Percentiles rank a stretch among this genome's conserved stretches.
phyloP scores from a whole-genome alignment of 1,140 invertebrate species.

The Meloidogyne floridensis region DNA sequence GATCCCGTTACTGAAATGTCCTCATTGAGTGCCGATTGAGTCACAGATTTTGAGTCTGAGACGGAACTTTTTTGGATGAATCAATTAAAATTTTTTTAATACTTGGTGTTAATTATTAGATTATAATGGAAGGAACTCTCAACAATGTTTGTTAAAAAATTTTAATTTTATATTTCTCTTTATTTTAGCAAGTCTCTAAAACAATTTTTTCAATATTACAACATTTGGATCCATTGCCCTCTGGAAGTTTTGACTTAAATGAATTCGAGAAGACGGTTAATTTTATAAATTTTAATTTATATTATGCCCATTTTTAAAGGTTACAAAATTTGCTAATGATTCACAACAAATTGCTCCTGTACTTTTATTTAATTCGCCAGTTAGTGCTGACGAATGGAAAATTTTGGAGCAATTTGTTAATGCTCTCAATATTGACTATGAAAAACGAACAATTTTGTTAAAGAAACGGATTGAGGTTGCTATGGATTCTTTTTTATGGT shows the following conservation, averaged over 20 bases:
- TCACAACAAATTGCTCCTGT: not conserved
- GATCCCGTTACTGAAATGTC: too few species aligned
- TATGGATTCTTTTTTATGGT: conserved; percentile 34
- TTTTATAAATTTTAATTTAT: not conserved
- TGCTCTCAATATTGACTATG: conserved; percentile 27
- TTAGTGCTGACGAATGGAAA: conserved; percentile 28
- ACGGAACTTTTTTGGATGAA: too few species aligned
- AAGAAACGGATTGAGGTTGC: conserved; percentile 34
- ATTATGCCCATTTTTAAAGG: not conserved
- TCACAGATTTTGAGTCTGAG: too few species aligned
- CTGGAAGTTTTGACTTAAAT: conserved; percentile 10
- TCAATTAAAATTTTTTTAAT: too few species aligned
- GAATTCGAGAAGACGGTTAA: not conserved
- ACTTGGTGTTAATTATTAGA: not conserved
- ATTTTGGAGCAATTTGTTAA: conserved; percentile 14
- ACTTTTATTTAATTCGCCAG: conserved; percentile 2
- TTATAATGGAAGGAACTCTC: not conserved
- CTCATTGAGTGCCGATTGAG: too few species aligned
- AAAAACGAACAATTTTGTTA: conserved; percentile 21
- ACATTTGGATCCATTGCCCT: conserved; percentile 10
- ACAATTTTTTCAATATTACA: conserved; percentile 7
- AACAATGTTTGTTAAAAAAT: not conserved
- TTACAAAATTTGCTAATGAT: conserved; percentile 1
- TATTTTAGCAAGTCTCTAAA: not conserved
- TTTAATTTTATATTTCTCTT: not conserved